Percentiles rank a stretch among this genome's conserved stretches.
phyloP scores from a whole-genome alignment of 2,888 invertebrate genomes.

The Ischnura elegans region DNA sequence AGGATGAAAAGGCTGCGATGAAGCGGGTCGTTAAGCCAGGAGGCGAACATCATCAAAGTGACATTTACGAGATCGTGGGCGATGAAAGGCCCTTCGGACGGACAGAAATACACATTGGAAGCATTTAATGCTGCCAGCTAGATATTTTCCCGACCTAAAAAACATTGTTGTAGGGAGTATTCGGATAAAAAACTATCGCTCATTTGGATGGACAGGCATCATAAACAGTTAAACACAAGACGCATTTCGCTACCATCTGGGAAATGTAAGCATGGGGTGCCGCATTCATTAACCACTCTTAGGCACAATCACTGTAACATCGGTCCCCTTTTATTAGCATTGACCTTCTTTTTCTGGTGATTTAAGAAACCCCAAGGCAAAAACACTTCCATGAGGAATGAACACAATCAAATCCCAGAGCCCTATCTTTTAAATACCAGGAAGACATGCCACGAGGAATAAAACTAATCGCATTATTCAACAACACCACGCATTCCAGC shows the following conservation, averaged over 20 bases:
- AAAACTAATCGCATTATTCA: no score
- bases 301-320: no score
- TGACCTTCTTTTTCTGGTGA: no score
- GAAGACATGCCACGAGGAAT: no score
- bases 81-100: conserved; percentile 20
- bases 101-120: conserved; percentile 14
- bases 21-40: conserved; percentile 35
- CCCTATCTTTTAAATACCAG: no score
- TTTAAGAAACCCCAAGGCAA: no score
- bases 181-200: not conserved
- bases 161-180: not conserved
- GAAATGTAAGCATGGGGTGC: no score
- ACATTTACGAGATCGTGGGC: conserved; percentile 35
- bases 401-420: no score
- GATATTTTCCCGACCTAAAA: not conserved
- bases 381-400: no score
- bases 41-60: conserved; percentile 38
- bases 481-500: no score
- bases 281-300: no score
- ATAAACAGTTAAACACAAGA: not conserved
- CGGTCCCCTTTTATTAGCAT: no score
- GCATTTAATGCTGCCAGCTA: conserved; percentile 7
- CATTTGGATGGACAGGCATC: not conserved
- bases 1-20: conserved; percentile 28
- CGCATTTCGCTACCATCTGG: not conserved